Conservation (phyloP, 1,140 invertebrate genomes). For the Gonioctena quinquepunctata region DNA sequence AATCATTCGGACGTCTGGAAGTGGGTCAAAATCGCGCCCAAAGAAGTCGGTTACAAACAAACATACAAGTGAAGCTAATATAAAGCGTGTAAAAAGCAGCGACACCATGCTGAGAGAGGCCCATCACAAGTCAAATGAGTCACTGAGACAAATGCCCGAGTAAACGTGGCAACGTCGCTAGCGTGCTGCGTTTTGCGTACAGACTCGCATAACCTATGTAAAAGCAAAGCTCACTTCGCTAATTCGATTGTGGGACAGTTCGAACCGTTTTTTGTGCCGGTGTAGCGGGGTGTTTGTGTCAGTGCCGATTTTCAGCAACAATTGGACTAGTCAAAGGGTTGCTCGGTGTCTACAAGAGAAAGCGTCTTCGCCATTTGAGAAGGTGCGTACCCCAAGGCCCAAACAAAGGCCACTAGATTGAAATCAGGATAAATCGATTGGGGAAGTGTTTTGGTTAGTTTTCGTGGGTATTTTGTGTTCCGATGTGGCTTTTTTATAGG, state of each 20-base stretch:
- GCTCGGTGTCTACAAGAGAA: neutral
- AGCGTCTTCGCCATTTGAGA: neutral
- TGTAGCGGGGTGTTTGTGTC: neutral
- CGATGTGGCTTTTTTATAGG: too few species aligned
- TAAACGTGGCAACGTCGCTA: constrained; percentile 6
- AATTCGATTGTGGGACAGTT: neutral
- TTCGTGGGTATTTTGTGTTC: neutral
- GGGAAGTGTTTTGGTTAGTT: neutral
- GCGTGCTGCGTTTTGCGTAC: constrained; percentile 20
- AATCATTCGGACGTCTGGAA: too few species aligned
- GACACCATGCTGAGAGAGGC: too few species aligned
- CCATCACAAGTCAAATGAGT: too few species aligned
- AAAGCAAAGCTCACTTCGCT: neutral
- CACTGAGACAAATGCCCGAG: neutral
- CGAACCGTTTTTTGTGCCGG: neutral
- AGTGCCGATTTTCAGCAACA: neutral
- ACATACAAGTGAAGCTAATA: too few species aligned
- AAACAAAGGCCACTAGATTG: neutral
- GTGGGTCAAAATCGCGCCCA: too few species aligned
- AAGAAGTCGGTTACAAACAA: too few species aligned
- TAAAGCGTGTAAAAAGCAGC: too few species aligned
- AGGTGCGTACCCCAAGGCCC: neutral
- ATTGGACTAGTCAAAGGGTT: neutral
- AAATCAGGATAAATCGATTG: neutral
- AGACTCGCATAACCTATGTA: neutral